Percentiles rank a stretch among this genome's conserved stretches.
Evolutionary conservation across 2,888 invertebrate genomes (phyloP).

Genomic region (Scaeva pyrastri): DNA sequence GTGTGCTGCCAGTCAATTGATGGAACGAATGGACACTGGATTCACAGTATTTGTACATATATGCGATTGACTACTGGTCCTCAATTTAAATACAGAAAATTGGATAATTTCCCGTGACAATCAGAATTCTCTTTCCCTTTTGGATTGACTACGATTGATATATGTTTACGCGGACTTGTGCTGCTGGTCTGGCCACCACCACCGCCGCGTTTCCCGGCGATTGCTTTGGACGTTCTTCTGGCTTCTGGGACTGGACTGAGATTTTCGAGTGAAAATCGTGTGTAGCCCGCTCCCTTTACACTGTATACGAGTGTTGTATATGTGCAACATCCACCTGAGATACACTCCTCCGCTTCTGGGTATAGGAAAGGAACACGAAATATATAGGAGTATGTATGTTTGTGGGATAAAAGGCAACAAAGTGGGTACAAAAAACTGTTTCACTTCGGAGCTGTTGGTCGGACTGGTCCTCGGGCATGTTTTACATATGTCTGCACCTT

Average conservation of each 20-base stretch:
- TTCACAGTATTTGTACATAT: background rate
- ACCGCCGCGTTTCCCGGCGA: background rate
- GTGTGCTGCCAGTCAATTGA: too few species aligned
- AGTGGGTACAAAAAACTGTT: constrained; percentile 74
- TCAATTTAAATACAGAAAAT: constrained; percentile 83
- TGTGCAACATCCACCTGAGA: constrained; percentile 60
- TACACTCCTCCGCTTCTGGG: constrained; percentile 49
- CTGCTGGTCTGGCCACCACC: constrained; percentile 62
- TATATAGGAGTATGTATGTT: background rate
- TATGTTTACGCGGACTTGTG: constrained; percentile 78
- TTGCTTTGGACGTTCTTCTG: constrained; percentile 19
- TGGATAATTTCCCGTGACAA: constrained; percentile 84
- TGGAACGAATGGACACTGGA: background rate
- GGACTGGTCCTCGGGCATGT: constrained; percentile 80
- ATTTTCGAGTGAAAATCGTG: constrained; percentile 70
- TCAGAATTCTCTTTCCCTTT: constrained; percentile 78
- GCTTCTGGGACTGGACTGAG: constrained; percentile 49
- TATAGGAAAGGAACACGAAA: too few species aligned
- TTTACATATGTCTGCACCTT: constrained; percentile 83
- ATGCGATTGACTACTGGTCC: constrained; percentile 69
- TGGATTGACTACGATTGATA: constrained; percentile 81
- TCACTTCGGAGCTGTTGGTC: constrained; percentile 74
- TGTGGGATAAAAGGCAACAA: constrained; percentile 61
- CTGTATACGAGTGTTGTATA: constrained; percentile 1
- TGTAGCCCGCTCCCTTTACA: constrained; percentile 63